Percentiles rank a stretch among this genome's conserved stretches.
These are phyloP conservation scores for Margarornis squamiger DNA, from an alignment of 2,797 vertebrate genomes.

Conservation along the genomic window DNA sequence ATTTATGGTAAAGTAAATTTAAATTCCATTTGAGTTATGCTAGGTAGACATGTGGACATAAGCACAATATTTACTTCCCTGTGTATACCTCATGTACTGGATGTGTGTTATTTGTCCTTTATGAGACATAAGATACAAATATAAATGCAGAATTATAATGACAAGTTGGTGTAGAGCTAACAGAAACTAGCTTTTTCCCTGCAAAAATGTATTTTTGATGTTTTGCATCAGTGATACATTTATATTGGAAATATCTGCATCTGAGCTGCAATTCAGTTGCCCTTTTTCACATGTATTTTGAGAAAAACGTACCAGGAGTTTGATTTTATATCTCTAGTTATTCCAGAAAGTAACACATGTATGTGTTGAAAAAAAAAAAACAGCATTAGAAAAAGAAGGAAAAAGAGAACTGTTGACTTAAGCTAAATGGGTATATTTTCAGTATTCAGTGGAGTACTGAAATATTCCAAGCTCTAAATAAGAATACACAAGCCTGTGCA, in stretches of 20 bases:
- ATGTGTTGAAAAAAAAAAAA: neutral
- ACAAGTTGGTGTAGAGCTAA: neutral
- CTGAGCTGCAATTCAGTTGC: neutral
- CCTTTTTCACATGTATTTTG: neutral
- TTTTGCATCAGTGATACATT: neutral
- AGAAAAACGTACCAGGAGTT: neutral
- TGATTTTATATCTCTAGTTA: neutral
- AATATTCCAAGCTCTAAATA: neutral
- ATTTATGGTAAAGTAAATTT: slow-evolving; percentile 35
- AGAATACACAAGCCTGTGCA: neutral
- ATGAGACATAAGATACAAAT: neutral
- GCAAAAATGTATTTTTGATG: neutral
- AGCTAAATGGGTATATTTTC: neutral
- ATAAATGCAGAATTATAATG: neutral
- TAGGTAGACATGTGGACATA: neutral
- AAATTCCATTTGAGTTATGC: slow-evolving; percentile 13
- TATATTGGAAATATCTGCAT: neutral
- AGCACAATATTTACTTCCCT: neutral
- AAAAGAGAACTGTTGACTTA: neutral
- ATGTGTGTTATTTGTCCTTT: neutral
- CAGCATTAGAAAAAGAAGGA: neutral
- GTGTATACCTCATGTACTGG: neutral
- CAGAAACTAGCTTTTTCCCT: neutral
- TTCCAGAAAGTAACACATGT: neutral
- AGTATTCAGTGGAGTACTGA: neutral